phyloP scores from a whole-genome alignment of 2,113 vertebrate genomes.

The Formicarius rufipectus region DNA sequence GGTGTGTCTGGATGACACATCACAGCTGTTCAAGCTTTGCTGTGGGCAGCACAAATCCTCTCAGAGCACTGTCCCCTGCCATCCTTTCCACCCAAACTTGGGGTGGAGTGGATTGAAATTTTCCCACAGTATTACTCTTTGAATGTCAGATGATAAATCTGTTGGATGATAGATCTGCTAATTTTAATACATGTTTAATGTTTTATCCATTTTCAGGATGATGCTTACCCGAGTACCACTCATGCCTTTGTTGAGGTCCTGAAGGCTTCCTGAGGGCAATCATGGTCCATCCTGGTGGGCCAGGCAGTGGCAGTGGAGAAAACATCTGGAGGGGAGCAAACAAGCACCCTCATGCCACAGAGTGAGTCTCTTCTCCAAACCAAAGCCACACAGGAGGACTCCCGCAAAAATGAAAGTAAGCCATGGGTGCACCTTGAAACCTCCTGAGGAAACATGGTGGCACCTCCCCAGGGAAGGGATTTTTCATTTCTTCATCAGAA shows the following conservation, averaged over 20 bases:
- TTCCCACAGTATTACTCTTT: background rate
- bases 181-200: background rate
- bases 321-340: background rate
- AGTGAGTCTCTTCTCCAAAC: background rate
- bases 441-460: background rate
- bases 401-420: background rate
- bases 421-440: background rate
- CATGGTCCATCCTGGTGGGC: background rate
- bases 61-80: fast-evolving
- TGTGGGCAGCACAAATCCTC: background rate
- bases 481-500: background rate
- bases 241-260: background rate
- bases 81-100: background rate
- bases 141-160: background rate
- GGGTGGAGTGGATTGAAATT: background rate
- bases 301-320: fast-evolving
- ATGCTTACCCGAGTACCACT: fast-evolving
- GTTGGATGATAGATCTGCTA: background rate
- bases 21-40: background rate
- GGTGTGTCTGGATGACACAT: background rate
- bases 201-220: background rate
- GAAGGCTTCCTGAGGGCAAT: background rate
- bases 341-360: background rate
- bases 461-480: background rate
- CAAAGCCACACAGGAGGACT: background rate